These are phyloP conservation scores for Amphipyra tragopoginis DNA, from an alignment of 2,888 invertebrate genomes.

Conservation along the genomic window DNA sequence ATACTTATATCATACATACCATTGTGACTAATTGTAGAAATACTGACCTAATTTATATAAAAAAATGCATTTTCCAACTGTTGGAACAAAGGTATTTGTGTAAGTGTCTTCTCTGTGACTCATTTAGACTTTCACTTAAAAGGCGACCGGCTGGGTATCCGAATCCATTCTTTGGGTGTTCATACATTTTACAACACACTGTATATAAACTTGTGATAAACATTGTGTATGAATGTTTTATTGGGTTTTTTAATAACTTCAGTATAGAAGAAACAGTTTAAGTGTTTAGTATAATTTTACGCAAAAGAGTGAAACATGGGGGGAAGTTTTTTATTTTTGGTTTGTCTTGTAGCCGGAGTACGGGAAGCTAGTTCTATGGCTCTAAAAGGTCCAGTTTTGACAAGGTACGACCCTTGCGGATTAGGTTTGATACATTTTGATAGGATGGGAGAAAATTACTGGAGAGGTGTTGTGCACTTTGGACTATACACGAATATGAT, in stretches of 20 bases:
- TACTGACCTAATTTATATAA: constrained; percentile 66
- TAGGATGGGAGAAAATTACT: constrained; percentile 68
- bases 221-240: constrained; percentile 20
- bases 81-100: constrained; percentile 64
- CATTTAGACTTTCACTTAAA: constrained; percentile 78
- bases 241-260: constrained; percentile 8
- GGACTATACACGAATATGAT: constrained; percentile 69
- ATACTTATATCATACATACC: background rate
- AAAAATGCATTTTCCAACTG: constrained; percentile 52
- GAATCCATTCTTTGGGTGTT: constrained; percentile 42
- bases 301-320: constrained; percentile 18
- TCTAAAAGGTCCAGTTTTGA: constrained; percentile 74
- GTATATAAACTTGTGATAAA: constrained; percentile 55
- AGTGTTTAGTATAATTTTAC: constrained; percentile 6
- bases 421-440: constrained; percentile 81
- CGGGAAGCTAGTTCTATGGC: constrained; percentile 71
- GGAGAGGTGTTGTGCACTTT: constrained; percentile 77
- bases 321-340: constrained; percentile 27
- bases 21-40: constrained; percentile 67
- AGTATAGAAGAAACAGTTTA: constrained; percentile 10
- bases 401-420: constrained; percentile 82
- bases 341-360: constrained; percentile 47
- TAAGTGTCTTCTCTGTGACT: constrained; percentile 69
- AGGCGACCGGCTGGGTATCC: constrained; percentile 54
- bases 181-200: constrained; percentile 63